Percentiles rank a stretch among this genome's conserved stretches.
Conservation (phyloP, 2,797 vertebrate genomes). For the Clarias pachynema region DNA sequence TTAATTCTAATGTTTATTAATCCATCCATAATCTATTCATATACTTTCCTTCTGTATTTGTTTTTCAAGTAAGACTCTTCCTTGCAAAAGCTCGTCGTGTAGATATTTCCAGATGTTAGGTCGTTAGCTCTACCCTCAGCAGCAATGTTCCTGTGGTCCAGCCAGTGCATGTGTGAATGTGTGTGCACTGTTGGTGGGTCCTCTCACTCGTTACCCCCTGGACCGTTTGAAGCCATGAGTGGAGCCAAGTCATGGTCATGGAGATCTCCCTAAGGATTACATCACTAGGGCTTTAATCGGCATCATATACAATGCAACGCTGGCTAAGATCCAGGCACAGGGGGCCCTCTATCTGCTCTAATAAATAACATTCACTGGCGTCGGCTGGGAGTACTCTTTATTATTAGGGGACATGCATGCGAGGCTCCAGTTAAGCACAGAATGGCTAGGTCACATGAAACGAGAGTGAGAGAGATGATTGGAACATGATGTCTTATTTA, state of each 20-base stretch:
- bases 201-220: constrained; percentile 23
- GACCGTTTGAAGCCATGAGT: constrained; percentile 7
- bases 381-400: constrained; percentile 44
- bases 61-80: not conserved
- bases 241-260: constrained; percentile 53
- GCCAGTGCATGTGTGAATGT: not conserved
- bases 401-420: constrained; percentile 35
- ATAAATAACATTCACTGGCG: constrained; percentile 56
- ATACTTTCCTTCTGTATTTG: not conserved
- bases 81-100: not conserved
- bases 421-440: constrained; percentile 31
- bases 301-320: constrained; percentile 41
- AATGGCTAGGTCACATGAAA: constrained; percentile 54
- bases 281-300: constrained; percentile 70
- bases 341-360: constrained; percentile 41
- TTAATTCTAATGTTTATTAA: not conserved
- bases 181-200: constrained; percentile 20
- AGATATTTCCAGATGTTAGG: constrained; percentile 34
- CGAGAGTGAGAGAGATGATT: constrained; percentile 32
- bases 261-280: constrained; percentile 78
- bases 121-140: constrained; percentile 7
- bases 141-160: not conserved
- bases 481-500: constrained; percentile 24
- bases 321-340: constrained; percentile 54
- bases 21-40: not conserved